Evolutionary conservation across 2,113 vertebrate genomes (phyloP), one percentile per base, ranked within the genome.

Genomic region (Stercorarius parasiticus): DNA sequence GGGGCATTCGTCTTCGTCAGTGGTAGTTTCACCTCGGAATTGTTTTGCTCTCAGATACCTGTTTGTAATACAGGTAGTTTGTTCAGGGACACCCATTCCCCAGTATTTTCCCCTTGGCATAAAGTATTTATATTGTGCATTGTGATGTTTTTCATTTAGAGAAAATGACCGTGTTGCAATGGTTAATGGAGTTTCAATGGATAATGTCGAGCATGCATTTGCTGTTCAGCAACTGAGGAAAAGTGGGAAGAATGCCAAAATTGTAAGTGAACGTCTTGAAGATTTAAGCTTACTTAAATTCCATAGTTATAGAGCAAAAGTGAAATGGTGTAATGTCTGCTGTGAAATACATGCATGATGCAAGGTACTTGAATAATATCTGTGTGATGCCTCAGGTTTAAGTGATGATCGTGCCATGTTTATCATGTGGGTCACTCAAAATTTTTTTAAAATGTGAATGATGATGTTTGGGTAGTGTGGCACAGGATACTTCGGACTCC

Each of bases 141-240:
- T 95, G 30, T 93, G n/a, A 18, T 95, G 49, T 83, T 77, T 76
- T 81, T 43, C 85, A 26, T 94, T 72, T 21, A 99, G 99, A 97
- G 99, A 99, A 98, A 99, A 99, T 98, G 99, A 99, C 98, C 98
- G 99, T 92, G 99, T 99, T 64, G 99, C 99, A 53, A 99, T 99
- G 99, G 99, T 99, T 98, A 99, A 99, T 90, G 99, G 99, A 15
- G 99, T 99, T 97, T 99, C 99, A 47, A 99, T 99, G 99, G 99
- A 99, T 98, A 99, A 99, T 36, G 99, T 99, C 62, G 99, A 99
- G 91, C 99, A 99, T 45, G 99, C 99, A 0, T 99, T 99, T 93
- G 99, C 99, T 84, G 99, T 99, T 90, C 99, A 99, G 96, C 99
- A 99, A 95, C 98, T 99, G 93, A 99, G 99, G 88, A 99, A 99